Percentiles rank a stretch among this genome's conserved stretches.
phyloP scores from a whole-genome alignment of 1,140 invertebrate species.

The Globodera ellingtonae region DNA sequence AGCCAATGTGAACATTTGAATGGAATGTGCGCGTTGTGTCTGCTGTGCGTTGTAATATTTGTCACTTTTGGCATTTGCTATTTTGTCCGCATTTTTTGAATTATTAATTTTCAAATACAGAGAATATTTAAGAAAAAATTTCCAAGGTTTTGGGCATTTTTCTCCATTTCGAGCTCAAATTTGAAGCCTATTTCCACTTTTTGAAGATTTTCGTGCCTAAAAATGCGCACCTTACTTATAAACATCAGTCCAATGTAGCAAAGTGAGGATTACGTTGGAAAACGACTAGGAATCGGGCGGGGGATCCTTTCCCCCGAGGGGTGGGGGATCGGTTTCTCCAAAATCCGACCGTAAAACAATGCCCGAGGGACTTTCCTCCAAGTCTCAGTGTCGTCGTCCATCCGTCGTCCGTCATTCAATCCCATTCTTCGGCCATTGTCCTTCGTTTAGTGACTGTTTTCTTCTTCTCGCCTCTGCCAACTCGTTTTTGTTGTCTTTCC shows the following conservation, averaged over 20 bases:
- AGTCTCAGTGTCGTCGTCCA: neutral
- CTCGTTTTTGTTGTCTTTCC: neutral
- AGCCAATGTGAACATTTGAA: too few relatives aligned
- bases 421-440: neutral
- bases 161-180: too few relatives aligned
- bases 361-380: too few relatives aligned
- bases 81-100: too few relatives aligned
- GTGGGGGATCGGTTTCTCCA: too few relatives aligned
- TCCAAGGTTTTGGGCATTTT: too few relatives aligned
- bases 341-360: neutral
- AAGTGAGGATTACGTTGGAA: neutral
- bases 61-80: too few relatives aligned
- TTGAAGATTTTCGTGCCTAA: neutral
- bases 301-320: neutral
- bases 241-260: neutral
- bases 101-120: too few relatives aligned
- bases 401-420: neutral
- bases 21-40: too few relatives aligned
- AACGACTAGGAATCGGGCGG: neutral
- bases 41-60: too few relatives aligned
- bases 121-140: too few relatives aligned
- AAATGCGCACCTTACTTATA: neutral
- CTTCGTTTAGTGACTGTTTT: neutral
- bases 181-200: too few relatives aligned
- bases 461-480: neutral